A percentile compares a stretch with the other conserved stretches of the same genome.
Conservation (phyloP, 2,888 invertebrate species). For the Volucella zonaria region DNA sequence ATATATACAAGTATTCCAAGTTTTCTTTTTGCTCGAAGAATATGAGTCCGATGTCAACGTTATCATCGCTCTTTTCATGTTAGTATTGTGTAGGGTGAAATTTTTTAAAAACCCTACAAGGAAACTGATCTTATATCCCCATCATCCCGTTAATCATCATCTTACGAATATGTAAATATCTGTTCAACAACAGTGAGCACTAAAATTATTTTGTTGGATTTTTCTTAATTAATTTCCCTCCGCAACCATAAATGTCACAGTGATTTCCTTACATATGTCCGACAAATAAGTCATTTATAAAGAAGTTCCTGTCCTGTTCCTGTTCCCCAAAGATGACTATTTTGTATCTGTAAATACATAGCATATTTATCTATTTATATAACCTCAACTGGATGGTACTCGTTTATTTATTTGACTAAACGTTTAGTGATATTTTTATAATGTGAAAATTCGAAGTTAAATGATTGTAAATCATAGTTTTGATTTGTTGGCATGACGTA, state of each 20-base stretch:
- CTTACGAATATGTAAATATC: too few relatives aligned
- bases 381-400: background rate
- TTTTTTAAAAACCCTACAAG: too few relatives aligned
- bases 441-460: background rate
- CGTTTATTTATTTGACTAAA: constrained; percentile 8
- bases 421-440: constrained; percentile 7
- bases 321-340: constrained; percentile 7
- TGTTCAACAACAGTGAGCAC: background rate
- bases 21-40: too few relatives aligned
- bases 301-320: background rate
- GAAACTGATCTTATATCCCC: too few relatives aligned
- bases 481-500: constrained; percentile 9
- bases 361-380: constrained; percentile 6
- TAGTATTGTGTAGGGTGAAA: too few relatives aligned
- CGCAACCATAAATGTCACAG: constrained; percentile 4
- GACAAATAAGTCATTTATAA: background rate
- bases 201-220: background rate
- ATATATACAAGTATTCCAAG: too few relatives aligned
- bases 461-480: constrained; percentile 23
- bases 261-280: constrained; percentile 1
- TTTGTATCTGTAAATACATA: background rate
- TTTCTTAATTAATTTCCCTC: background rate
- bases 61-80: too few relatives aligned
- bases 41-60: too few relatives aligned
- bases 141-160: too few relatives aligned